These are phyloP conservation scores for Cerastis rubricosa DNA, from an alignment of 2,888 invertebrate genomes.

Conservation along the genomic window DNA sequence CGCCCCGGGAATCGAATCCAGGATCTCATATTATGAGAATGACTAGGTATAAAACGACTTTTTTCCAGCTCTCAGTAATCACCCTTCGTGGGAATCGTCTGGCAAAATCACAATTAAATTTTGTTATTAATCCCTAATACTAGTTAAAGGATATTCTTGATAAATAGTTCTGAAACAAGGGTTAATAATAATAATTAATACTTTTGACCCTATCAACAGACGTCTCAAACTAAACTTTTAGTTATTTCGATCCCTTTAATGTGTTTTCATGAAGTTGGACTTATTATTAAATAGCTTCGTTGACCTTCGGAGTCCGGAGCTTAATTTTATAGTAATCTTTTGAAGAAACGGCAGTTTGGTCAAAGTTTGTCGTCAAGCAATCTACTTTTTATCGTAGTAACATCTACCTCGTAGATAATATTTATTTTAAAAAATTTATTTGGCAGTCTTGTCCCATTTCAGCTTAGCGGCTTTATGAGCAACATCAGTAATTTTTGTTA, in stretches of 20 bases:
- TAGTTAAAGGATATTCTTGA: background rate
- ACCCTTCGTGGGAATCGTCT: background rate
- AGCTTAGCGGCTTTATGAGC: no score
- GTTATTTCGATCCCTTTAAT: slow-evolving; percentile 42
- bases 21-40: no score
- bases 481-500: no score
- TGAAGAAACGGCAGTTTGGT: background rate
- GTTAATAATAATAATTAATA: slow-evolving; percentile 14
- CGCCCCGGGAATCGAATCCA: no score
- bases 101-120: background rate
- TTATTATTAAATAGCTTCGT: slow-evolving; percentile 34
- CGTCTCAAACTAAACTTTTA: slow-evolving; percentile 36
- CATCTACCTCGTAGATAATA: no score
- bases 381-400: background rate
- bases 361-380: slow-evolving; percentile 12
- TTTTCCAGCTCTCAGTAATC: background rate
- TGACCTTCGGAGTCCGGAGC: slow-evolving; percentile 20
- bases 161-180: background rate
- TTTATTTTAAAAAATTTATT: no score
- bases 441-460: no score
- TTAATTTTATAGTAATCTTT: slow-evolving; percentile 25
- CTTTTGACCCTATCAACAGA: slow-evolving; percentile 19
- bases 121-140: background rate
- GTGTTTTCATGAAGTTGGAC: slow-evolving; percentile 44
- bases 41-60: no score